These are phyloP conservation scores for Acanthornis magna DNA, from an alignment of 2,797 vertebrate genomes.

Conservation along the genomic window DNA sequence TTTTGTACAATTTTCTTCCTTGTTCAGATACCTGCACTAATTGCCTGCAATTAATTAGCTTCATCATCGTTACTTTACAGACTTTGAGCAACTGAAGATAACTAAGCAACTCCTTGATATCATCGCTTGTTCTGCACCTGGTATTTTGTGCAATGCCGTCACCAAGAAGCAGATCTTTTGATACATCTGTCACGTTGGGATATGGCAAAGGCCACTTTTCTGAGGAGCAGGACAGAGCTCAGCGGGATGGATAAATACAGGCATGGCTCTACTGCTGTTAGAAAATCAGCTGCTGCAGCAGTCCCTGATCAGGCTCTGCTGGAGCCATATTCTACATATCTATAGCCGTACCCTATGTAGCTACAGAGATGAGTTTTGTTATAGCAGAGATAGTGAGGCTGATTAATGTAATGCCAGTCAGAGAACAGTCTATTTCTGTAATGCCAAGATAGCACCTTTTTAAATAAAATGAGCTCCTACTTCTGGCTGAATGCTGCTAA, in stretches of 20 bases:
- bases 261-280: neutral
- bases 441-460: neutral
- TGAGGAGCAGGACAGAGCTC: neutral
- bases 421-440: conserved; percentile 15
- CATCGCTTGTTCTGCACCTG: neutral
- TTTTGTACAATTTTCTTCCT: neutral
- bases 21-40: neutral
- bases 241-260: neutral
- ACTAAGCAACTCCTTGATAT: neutral
- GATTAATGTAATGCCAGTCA: neutral
- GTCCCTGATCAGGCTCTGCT: neutral
- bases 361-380: neutral
- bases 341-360: neutral
- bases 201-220: neutral
- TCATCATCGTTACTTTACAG: neutral
- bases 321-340: neutral
- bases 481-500: neutral
- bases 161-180: neutral
- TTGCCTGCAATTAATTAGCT: neutral
- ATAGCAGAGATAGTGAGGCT: neutral
- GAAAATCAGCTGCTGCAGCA: neutral
- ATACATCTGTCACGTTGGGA: neutral
- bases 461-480: neutral
- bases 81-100: neutral
- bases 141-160: neutral